These are phyloP conservation scores for Pogonomyrmex californicus DNA, from an alignment of 1,140 invertebrate genomes.

Conservation along the genomic window DNA sequence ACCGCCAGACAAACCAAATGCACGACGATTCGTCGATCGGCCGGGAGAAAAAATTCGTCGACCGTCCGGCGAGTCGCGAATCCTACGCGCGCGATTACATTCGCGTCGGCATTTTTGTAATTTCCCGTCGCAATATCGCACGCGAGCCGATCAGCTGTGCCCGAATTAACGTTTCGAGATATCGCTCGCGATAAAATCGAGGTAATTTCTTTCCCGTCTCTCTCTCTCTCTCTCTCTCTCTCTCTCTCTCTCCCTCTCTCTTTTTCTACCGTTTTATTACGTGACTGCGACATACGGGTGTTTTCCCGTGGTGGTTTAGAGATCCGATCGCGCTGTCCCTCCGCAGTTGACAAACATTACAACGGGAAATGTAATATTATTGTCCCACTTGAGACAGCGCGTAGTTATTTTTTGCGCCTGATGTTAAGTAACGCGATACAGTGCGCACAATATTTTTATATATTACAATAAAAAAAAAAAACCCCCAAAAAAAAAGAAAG, in stretches of 20 bases:
- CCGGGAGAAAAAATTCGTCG: not conserved
- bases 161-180: conserved; percentile 33
- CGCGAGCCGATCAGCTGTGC: conserved; percentile 14
- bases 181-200: conserved; percentile 32
- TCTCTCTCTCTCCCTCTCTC: too few species aligned
- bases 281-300: conserved; percentile 20
- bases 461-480: not conserved
- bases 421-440: conserved; percentile 48
- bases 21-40: not conserved
- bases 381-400: not conserved
- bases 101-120: conserved; percentile 41
- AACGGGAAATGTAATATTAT: conserved; percentile 30
- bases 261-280: not conserved
- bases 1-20: not conserved
- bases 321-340: not conserved
- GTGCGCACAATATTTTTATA: not conserved
- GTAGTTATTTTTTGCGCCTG: not conserved
- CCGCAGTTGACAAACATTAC: conserved; percentile 1
- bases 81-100: conserved; percentile 58
- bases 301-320: conserved; percentile 19
- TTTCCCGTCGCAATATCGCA: conserved; percentile 38
- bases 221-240: not conserved
- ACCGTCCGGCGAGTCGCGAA: not conserved
- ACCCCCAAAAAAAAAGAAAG: not conserved
- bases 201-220: not conserved